Conservation (phyloP, 2,888 invertebrate species). For the Philaethria dido region DNA sequence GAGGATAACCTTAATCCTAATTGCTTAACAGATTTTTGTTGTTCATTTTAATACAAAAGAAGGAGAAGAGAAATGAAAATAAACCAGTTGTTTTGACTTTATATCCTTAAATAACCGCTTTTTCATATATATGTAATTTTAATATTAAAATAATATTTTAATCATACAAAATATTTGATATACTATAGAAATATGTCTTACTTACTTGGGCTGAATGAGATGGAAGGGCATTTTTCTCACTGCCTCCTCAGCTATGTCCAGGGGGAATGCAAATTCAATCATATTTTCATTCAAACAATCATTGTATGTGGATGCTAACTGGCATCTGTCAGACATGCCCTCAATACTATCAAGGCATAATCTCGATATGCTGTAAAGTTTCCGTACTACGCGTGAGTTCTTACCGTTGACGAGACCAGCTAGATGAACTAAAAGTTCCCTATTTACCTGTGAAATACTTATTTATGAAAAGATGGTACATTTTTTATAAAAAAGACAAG, state of each 20-base stretch:
- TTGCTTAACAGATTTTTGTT: background rate
- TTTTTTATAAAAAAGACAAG: too few relatives aligned
- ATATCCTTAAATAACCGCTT: too few relatives aligned
- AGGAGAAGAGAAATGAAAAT: background rate
- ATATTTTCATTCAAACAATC: conserved; percentile 78
- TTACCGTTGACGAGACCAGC: conserved; percentile 75
- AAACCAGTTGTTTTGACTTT: too few relatives aligned
- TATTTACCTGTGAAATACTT: conserved; percentile 62
- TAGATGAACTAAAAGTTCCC: conserved; percentile 71
- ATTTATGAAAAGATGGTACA: background rate
- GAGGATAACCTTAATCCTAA: background rate
- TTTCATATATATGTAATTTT: too few relatives aligned
- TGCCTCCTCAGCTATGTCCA: conserved; percentile 75
- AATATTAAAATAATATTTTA: too few relatives aligned
- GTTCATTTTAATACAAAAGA: background rate
- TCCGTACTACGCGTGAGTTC: conserved; percentile 72
- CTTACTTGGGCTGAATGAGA: conserved; percentile 76
- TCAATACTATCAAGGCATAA: conserved; percentile 74
- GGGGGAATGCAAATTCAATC: conserved; percentile 74
- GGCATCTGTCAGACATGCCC: conserved; percentile 74
- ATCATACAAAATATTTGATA: background rate
- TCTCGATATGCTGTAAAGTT: conserved; percentile 70
- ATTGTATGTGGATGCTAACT: conserved; percentile 75
- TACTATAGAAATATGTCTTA: conserved; percentile 35
- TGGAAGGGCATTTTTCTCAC: conserved; percentile 79